phyloP scores from a whole-genome alignment of 2,113 vertebrate genomes.

The Seriola quinqueradiata region DNA sequence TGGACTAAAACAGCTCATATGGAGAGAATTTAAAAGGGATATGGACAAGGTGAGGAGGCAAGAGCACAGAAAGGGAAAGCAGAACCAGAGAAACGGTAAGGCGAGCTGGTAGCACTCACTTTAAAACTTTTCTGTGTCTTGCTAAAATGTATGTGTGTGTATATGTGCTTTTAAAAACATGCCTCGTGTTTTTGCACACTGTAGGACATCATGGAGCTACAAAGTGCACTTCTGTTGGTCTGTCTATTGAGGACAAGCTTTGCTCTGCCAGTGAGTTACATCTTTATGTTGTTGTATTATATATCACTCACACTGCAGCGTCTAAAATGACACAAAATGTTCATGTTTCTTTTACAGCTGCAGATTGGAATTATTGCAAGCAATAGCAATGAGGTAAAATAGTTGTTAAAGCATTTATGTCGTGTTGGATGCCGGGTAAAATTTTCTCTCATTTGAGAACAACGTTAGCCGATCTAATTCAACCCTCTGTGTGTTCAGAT shows the following conservation, averaged over 20 bases:
- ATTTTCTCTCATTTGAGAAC: background rate
- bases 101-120: background rate
- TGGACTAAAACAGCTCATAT: slow-evolving; percentile 42
- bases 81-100: slow-evolving; percentile 57
- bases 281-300: too few species aligned
- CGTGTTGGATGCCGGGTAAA: background rate
- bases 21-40: slow-evolving; percentile 70
- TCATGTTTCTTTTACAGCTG: slow-evolving; percentile 61
- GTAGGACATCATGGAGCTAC: slow-evolving; percentile 73
- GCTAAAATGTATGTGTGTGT: background rate
- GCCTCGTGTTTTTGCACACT: slow-evolving; percentile 15
- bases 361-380: slow-evolving; percentile 84
- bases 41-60: slow-evolving; percentile 28
- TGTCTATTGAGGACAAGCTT: slow-evolving; percentile 69
- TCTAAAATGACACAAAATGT: background rate
- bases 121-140: background rate
- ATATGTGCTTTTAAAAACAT: background rate
- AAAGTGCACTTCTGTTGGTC: slow-evolving; percentile 60
- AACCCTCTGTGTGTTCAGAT: slow-evolving; percentile 64
- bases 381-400: slow-evolving; percentile 85
- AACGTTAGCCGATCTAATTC: background rate
- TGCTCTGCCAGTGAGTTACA: slow-evolving; percentile 75
- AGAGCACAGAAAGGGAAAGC: slow-evolving; percentile 35
- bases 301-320: background rate
- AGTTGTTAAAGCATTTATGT: background rate